Percentiles rank a stretch among this genome's conserved stretches.
These are phyloP conservation scores for Gari tellinella DNA, from an alignment of 2,888 invertebrate species.

Conservation along the genomic window DNA sequence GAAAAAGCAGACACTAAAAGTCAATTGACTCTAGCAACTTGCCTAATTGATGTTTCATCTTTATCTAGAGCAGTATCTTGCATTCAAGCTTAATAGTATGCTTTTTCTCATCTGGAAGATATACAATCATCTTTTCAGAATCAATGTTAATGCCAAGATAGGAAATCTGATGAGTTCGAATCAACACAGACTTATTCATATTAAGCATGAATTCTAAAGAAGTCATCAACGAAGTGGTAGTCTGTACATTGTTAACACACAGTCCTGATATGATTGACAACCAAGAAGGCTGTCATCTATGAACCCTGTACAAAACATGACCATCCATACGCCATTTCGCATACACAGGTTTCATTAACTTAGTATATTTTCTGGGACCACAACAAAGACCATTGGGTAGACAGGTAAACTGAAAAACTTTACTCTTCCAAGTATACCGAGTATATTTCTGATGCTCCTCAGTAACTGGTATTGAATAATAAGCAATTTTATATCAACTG, in stretches of 20 bases:
- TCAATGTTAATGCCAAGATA: constrained; percentile 44
- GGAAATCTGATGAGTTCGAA: constrained; percentile 20
- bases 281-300: constrained; percentile 56
- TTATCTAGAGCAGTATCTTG: background rate
- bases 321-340: constrained; percentile 41
- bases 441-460: constrained; percentile 25
- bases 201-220: constrained; percentile 31
- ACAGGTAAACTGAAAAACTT: constrained; percentile 31
- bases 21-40: constrained; percentile 41
- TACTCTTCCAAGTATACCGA: constrained; percentile 33
- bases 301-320: constrained; percentile 31
- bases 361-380: constrained; percentile 52
- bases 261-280: constrained; percentile 16
- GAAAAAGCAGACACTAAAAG: constrained; percentile 34
- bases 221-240: constrained; percentile 15
- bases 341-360: constrained; percentile 55
- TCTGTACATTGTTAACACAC: constrained; percentile 18
- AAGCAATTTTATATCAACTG: constrained; percentile 44
- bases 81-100: constrained; percentile 16
- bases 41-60: constrained; percentile 16
- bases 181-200: constrained; percentile 37
- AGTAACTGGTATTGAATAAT: constrained; percentile 36
- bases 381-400: constrained; percentile 46
- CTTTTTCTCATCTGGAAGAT: constrained; percentile 38
- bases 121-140: constrained; percentile 37